phyloP scores from a whole-genome alignment of 2,888 invertebrate species.

The Ophraella communa region DNA sequence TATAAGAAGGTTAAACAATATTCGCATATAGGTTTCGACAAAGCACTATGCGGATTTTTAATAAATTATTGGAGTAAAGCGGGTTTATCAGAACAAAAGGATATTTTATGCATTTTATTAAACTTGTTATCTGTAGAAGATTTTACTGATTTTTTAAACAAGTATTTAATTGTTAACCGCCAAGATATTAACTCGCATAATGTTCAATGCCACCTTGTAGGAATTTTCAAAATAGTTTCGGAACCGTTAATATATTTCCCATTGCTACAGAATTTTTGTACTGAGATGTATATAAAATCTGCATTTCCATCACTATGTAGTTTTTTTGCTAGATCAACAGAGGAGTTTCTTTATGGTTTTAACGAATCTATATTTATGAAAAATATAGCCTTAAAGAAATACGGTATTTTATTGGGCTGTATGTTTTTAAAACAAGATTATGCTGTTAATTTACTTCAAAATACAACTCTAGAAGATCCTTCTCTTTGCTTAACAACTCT shows the following conservation, averaged over 20 bases:
- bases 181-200: conserved; percentile 22
- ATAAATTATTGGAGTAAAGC: not conserved
- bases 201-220: conserved; percentile 27
- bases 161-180: not conserved
- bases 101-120: not conserved
- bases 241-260: conserved; percentile 25
- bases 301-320: conserved; percentile 35
- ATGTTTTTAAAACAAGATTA: conserved; percentile 23
- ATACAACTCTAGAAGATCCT: conserved; percentile 16
- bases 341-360: conserved; percentile 24
- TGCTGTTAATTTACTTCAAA: conserved; percentile 18
- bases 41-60: not conserved
- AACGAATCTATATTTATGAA: conserved; percentile 29
- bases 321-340: conserved; percentile 32
- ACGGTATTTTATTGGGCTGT: conserved; percentile 35
- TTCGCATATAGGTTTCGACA: conserved; percentile 4
- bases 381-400: conserved; percentile 35
- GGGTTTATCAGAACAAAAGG: not conserved
- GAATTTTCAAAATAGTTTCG: conserved; percentile 26
- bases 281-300: conserved; percentile 35
- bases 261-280: conserved; percentile 32
- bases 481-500: conserved; percentile 31
- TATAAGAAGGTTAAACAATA: not conserved
- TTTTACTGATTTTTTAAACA: conserved; percentile 7
- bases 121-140: conserved; percentile 10